A percentile compares a stretch with the other conserved stretches of the same genome.
phyloP scores from a whole-genome alignment of 2,797 vertebrate genomes.

The Onychomys arenicola region DNA sequence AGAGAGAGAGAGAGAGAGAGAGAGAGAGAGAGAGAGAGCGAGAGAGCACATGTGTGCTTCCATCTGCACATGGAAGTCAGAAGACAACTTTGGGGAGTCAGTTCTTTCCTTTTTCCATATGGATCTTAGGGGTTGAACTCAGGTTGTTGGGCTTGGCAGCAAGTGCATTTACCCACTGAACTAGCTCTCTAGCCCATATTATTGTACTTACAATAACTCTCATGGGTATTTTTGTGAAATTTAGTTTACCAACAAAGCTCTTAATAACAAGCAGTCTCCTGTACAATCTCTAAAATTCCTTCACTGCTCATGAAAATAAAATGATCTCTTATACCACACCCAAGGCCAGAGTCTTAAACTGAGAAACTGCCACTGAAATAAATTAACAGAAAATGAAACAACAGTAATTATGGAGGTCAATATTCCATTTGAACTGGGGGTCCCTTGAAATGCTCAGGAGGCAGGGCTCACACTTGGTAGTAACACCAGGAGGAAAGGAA shows the following conservation, averaged over 20 bases:
- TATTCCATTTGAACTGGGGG: not conserved
- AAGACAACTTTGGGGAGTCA: not conserved
- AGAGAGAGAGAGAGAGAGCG: no score
- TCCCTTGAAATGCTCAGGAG: not conserved
- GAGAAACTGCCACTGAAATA: not conserved
- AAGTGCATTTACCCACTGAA: not conserved
- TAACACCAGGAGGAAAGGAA: not conserved
- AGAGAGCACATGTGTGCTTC: not conserved
- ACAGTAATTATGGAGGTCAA: not conserved
- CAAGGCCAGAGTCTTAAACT: conserved; percentile 9
- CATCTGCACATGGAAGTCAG: not conserved
- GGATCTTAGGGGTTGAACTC: not conserved
- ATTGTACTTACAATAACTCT: conserved; percentile 30
- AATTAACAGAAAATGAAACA: not conserved
- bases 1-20: no score
- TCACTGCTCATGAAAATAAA: not conserved
- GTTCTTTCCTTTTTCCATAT: not conserved
- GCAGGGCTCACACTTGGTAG: not conserved
- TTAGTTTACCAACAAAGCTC: conserved; percentile 40
- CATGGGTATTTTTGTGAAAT: not conserved
- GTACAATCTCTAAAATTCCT: conserved; percentile 11
- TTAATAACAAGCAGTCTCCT: conserved; percentile 11
- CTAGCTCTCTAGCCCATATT: not conserved
- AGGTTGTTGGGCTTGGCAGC: not conserved
- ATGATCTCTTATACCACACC: not conserved